Evolutionary conservation across 2,113 vertebrate species (phyloP), one percentile per base, ranked within the genome.

Genomic region (Tautogolabrus adspersus): DNA sequence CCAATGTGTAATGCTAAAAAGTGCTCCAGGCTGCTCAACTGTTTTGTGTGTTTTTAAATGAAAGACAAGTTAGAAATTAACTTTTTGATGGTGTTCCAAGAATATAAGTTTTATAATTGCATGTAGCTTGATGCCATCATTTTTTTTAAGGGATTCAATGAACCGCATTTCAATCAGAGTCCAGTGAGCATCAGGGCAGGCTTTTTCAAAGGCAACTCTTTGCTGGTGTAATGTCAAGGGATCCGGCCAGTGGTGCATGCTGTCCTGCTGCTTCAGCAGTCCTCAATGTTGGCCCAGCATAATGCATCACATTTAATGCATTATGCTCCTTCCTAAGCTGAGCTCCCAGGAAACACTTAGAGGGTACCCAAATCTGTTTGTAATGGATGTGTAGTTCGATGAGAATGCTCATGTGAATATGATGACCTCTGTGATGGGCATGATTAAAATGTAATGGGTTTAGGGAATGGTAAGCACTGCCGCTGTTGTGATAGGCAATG

Each of bases 181-280:
- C 30, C 68, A 56, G 13, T 18, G 34, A 22, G 46, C 56, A 62
- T 81, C 71, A 54, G 8, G 34, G 38, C 55, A 67, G 26, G 51
- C 3, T 52, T 52, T 52, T 52, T n/a, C 44, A 19, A 4, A 18
- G 60, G 40, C 21, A 11, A 21, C 57, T 51, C 75, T 80, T 61
- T 75, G 23, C 21, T 47, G 11, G 22, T 73, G 26, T 62, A 77
- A 62, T 79, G 74, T 73, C 49, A 62, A 66, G 22, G 40, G 44
- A 62, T 66, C 23, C 47, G 61, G 37, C 72, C 68, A 72, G 56
- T 74, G 80, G 73, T 83, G 66, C 44, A 30, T 12, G 26, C 44
- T n/a, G 46, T 76, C 68, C 55, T 83, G 88, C 77, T 90, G 84
- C 22, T 68, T 87, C 81, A 86, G 90, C 85, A 74, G 23, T 80